Evolutionary conservation across 1,140 invertebrate genomes (phyloP).

Genomic region (Zaprionus inermis): DNA sequence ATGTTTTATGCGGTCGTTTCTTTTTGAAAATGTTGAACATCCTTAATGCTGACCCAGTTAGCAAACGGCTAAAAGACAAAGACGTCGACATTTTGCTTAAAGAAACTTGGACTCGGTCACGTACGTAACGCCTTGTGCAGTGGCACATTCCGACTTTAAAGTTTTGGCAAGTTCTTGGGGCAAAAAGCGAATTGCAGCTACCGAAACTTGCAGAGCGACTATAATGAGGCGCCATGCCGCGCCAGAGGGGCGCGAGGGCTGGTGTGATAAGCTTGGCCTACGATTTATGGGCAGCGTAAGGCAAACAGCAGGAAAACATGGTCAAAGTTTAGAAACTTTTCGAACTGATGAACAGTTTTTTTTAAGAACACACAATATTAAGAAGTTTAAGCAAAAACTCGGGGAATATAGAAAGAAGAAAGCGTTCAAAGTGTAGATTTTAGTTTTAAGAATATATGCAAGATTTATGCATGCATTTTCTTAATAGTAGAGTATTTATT

Average conservation of each 20-base stretch:
- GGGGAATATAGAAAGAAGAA: not conserved
- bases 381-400: not conserved
- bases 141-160: conserved; percentile 48
- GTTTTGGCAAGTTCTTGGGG: conserved; percentile 41
- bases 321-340: conserved; percentile 24
- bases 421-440: not conserved
- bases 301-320: conserved; percentile 32
- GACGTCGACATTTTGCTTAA: conserved; percentile 31
- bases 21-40: conserved; percentile 15
- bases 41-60: conserved; percentile 23
- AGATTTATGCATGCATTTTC: too few relatives aligned
- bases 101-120: conserved; percentile 68
- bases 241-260: not conserved
- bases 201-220: conserved; percentile 32
- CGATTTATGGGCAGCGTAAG: conserved; percentile 39
- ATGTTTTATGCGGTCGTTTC: not conserved
- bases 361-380: conserved; percentile 11
- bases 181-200: conserved; percentile 50
- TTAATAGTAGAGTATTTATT: too few relatives aligned
- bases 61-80: conserved; percentile 20
- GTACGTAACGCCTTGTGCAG: conserved; percentile 54
- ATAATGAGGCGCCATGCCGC: conserved; percentile 42
- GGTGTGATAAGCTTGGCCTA: conserved; percentile 41
- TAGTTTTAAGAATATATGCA: too few relatives aligned
- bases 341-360: conserved; percentile 16